These are phyloP conservation scores for Poecilia wingei DNA, from an alignment of 2,797 vertebrate species.

Conservation along the genomic window DNA sequence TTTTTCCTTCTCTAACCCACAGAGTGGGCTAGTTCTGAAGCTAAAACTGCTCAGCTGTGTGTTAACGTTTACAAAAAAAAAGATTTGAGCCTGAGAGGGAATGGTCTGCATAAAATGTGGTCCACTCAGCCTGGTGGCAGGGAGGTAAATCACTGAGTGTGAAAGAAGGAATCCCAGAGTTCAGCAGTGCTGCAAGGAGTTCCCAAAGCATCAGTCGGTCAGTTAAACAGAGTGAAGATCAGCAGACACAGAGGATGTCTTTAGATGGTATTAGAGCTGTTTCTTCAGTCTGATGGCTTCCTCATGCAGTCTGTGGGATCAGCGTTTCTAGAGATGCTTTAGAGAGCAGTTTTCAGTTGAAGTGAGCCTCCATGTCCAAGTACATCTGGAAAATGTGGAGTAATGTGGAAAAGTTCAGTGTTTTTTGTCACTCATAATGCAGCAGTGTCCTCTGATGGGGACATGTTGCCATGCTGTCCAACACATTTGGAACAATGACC, in stretches of 20 bases:
- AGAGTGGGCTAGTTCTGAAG: background rate
- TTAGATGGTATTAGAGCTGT: background rate
- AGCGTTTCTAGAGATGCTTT: background rate
- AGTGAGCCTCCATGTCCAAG: background rate
- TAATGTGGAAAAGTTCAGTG: background rate
- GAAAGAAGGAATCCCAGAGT: too few relatives aligned
- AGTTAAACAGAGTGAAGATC: background rate
- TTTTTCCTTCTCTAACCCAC: background rate
- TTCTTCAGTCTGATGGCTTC: background rate
- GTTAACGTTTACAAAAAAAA: too few relatives aligned
- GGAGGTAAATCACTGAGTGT: too few relatives aligned
- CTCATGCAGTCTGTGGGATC: background rate
- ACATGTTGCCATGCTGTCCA: background rate
- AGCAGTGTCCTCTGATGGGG: background rate
- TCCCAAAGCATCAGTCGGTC: background rate
- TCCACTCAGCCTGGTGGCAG: too few relatives aligned
- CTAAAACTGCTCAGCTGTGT: background rate
- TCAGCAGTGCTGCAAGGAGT: background rate
- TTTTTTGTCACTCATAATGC: background rate
- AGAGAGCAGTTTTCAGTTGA: background rate
- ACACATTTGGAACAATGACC: background rate
- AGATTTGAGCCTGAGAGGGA: background rate
- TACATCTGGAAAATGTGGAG: background rate
- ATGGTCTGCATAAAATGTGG: background rate
- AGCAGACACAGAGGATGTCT: background rate